Conservation (phyloP, 2,888 invertebrate genomes). For the Mesoligia furuncula region DNA sequence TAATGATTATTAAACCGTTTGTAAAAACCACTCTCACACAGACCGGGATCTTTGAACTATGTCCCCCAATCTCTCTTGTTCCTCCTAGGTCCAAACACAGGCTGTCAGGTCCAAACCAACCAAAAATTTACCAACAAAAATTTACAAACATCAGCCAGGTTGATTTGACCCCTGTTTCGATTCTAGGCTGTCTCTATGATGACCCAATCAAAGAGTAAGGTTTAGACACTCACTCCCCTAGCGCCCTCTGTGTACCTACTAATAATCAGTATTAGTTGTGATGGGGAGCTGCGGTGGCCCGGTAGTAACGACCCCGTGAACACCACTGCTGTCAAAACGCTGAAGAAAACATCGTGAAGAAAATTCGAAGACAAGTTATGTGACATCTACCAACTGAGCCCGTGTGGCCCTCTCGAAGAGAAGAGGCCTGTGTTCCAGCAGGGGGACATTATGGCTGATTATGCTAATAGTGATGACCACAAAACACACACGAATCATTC, state of each 20-base stretch:
- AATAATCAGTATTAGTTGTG: neutral
- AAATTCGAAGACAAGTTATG: neutral
- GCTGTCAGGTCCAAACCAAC: neutral
- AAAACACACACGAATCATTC: neutral
- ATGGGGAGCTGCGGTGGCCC: too few species aligned
- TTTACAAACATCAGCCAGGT: neutral
- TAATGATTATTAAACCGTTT: too few species aligned
- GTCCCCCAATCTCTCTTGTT: neutral
- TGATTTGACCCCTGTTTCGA: too few species aligned
- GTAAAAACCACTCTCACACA: neutral
- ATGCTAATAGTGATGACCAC: neutral
- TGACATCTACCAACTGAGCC: neutral
- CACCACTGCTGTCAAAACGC: neutral
- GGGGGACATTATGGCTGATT: neutral
- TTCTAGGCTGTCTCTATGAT: too few species aligned
- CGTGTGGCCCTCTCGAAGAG: neutral
- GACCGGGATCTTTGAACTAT: neutral
- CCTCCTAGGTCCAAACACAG: neutral
- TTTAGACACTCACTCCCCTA: too few species aligned
- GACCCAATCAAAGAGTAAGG: too few species aligned
- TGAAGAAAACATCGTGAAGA: neutral
- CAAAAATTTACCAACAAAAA: neutral
- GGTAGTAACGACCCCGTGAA: too few species aligned
- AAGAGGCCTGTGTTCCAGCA: neutral
- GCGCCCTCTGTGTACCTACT: too few species aligned